Evolutionary conservation across 37 sponge, comb jelly and placozoan genomes (phyloP), one percentile per base, ranked within the genome.

Genomic region (Hexactinellida sp.): DNA sequence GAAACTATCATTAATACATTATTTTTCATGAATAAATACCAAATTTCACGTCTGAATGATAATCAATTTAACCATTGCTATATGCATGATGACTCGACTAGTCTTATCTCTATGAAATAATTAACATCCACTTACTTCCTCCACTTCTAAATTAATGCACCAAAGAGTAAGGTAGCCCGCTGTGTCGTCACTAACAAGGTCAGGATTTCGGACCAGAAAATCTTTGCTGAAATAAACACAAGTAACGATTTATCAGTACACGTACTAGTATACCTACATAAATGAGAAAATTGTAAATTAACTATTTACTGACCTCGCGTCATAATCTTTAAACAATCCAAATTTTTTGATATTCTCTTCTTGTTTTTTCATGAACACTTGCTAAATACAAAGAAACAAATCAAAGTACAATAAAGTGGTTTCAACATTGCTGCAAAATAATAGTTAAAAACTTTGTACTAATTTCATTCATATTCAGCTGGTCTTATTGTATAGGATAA

Each of bases 111-210:
- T 16, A 19, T 21, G 30, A 63, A 25, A n/a, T 41, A 41, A 41
- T 63, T 63, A 21, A 28, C 25, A 19, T 10, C n/a, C 36, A 83
- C 91, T 82, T 25, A 91, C 94, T 86, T 94, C 91, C 38, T 97
- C 90, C 37, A 94, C 88, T 38, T 94, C 94, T 38, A 97, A 86
- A 54, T 92, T 92, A 82, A 97, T 90, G 89, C 97, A 97, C 97
- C 94, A 97, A 63, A 92, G 86, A 32, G 97, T 94, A 41, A 97
- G 91, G 63, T 93, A 97, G 84, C 86, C 89, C 19, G 94, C 94
- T 36, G 97, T 94, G 55, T 97, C 97, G 39, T 91, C 92, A 38
- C 94, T 82, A 47, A 92, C 94, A 0, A 97, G 85, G 32, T 93
- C 88, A 36, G 92, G 88, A 84, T 94, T 87, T 54, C 92, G 89